phyloP scores from a whole-genome alignment of 2,113 vertebrate species.

The Galeopterus variegatus region DNA sequence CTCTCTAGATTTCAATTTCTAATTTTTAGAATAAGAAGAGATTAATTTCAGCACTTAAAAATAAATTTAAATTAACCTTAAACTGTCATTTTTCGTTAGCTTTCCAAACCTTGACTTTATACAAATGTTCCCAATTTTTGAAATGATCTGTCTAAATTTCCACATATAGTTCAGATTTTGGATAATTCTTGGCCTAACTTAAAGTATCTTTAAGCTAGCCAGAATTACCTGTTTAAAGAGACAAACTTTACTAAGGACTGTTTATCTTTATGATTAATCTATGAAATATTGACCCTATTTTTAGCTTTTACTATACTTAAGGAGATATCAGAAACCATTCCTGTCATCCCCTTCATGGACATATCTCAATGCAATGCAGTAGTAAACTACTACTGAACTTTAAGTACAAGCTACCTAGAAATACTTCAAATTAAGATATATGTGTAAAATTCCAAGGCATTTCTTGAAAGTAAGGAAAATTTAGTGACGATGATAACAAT shows the following conservation, averaged over 20 bases:
- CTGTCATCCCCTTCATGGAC: background rate
- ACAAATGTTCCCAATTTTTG: slow-evolving; percentile 35
- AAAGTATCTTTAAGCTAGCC: slow-evolving; percentile 52
- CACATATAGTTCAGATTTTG: slow-evolving; percentile 20
- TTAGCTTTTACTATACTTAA: slow-evolving; percentile 56
- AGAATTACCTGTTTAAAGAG: slow-evolving; percentile 59
- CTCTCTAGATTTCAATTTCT: slow-evolving; percentile 39
- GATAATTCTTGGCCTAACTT: slow-evolving; percentile 28
- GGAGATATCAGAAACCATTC: slow-evolving; percentile 47
- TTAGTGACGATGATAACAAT: slow-evolving; percentile 26
- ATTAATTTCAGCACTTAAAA: slow-evolving; percentile 54
- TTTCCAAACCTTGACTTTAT: slow-evolving; percentile 57
- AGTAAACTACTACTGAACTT: background rate
- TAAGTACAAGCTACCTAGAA: slow-evolving; percentile 33
- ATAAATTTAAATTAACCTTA: slow-evolving; percentile 20
- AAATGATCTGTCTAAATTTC: slow-evolving; percentile 50
- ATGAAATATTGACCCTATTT: background rate
- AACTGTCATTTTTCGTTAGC: slow-evolving; percentile 45
- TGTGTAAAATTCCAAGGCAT: slow-evolving; percentile 49
- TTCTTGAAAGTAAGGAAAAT: slow-evolving; percentile 34
- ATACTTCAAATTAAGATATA: background rate
- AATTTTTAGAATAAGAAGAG: slow-evolving; percentile 55
- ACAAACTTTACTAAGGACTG: slow-evolving; percentile 5
- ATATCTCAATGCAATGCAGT: background rate
- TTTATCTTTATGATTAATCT: slow-evolving; percentile 44